These are phyloP conservation scores for Zaprionus africanus DNA, from an alignment of 1,140 invertebrate species.

Conservation along the genomic window DNA sequence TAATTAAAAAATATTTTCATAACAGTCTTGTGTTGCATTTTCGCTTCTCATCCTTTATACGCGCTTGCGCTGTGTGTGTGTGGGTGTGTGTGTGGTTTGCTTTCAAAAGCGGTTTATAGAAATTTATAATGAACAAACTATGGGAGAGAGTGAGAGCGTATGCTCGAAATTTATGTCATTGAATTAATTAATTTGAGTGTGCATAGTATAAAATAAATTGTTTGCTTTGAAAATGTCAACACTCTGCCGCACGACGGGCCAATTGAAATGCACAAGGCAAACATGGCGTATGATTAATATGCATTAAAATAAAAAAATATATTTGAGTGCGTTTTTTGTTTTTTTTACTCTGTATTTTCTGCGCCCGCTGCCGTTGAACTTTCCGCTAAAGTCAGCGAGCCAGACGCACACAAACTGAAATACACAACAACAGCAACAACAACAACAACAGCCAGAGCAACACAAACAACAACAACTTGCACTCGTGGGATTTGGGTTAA, in stretches of 20 bases:
- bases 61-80: slow-evolving; percentile 8
- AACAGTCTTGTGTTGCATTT: slow-evolving; percentile 32
- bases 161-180: slow-evolving; percentile 29
- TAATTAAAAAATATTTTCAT: slow-evolving; percentile 50
- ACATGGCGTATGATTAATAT: slow-evolving; percentile 76
- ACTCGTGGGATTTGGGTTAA: slow-evolving; percentile 79
- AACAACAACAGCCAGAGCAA: slow-evolving; percentile 48
- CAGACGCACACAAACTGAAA: slow-evolving; percentile 48
- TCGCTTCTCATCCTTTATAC: not conserved
- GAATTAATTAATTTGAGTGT: slow-evolving; percentile 65
- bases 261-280: slow-evolving; percentile 71
- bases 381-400: slow-evolving; percentile 69
- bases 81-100: slow-evolving; percentile 2
- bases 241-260: slow-evolving; percentile 30
- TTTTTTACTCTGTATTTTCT: slow-evolving; percentile 43
- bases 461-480: slow-evolving; percentile 57
- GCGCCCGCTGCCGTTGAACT: slow-evolving; percentile 75
- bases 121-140: slow-evolving; percentile 14
- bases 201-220: slow-evolving; percentile 28
- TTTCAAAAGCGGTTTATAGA: slow-evolving; percentile 27
- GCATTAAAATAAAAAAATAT: slow-evolving; percentile 49
- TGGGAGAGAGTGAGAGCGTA: not conserved
- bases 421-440: slow-evolving; percentile 55
- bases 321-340: slow-evolving; percentile 50
- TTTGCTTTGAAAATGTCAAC: slow-evolving; percentile 53